phyloP scores from a whole-genome alignment of 37 sponge, comb jelly and placozoan genomes.

The Cladorhizidae sp. region DNA sequence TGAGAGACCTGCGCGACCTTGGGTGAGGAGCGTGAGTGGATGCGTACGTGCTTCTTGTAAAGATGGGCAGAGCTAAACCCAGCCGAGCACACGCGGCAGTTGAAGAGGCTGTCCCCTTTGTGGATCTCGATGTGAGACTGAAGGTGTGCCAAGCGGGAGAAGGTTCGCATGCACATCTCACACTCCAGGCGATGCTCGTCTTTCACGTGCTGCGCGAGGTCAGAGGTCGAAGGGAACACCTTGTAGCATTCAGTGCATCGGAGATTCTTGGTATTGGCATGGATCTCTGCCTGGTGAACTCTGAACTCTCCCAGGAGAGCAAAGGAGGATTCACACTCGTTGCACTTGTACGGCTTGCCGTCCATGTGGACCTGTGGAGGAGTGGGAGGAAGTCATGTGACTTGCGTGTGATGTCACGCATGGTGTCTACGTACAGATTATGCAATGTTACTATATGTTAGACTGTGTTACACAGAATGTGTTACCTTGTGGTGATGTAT shows the following conservation, averaged over 20 bases:
- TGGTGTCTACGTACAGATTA: neutral
- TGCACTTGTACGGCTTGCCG: slow-evolving; percentile 56
- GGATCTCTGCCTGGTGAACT: slow-evolving; percentile 19
- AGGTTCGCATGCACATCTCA: slow-evolving; percentile 59
- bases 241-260: slow-evolving; percentile 63
- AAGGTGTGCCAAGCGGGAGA: slow-evolving; percentile 66
- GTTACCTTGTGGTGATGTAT: slow-evolving; percentile 50
- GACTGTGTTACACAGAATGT: neutral
- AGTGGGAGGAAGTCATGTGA: neutral
- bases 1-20: neutral
- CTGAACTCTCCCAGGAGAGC: slow-evolving; percentile 56
- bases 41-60: slow-evolving; percentile 70
- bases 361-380: slow-evolving; percentile 25
- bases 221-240: slow-evolving; percentile 25
- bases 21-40: slow-evolving; percentile 37
- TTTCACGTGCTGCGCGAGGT: slow-evolving; percentile 44
- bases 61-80: slow-evolving; percentile 44
- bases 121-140: slow-evolving; percentile 70
- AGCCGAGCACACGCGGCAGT: slow-evolving; percentile 48
- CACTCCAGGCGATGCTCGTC: slow-evolving; percentile 62
- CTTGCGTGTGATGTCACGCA: neutral
- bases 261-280: slow-evolving; percentile 46
- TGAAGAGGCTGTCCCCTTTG: slow-evolving; percentile 38
- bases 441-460: neutral
- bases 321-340: slow-evolving; percentile 45